Conservation (phyloP, 30 jellyfish, hydroid and myxozoan species). For the Rhopilema esculentum region DNA sequence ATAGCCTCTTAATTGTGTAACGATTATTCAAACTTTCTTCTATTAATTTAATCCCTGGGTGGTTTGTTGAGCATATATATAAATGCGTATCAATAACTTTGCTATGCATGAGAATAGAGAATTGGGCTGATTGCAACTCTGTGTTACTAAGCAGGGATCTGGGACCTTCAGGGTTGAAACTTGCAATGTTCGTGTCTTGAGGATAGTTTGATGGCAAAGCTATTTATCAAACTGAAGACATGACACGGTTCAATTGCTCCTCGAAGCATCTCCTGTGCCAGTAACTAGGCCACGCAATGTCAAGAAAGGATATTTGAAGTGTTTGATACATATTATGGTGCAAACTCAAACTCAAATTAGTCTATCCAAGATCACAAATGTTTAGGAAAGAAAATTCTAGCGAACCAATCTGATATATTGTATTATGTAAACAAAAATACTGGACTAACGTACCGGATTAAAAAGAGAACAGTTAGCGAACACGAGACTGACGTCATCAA, state of each 20-base stretch:
- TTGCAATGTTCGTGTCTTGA: neutral
- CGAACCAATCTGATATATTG: neutral
- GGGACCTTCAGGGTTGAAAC: no score
- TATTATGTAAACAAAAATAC: no score
- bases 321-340: no score
- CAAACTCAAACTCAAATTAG: no score
- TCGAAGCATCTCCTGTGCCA: neutral
- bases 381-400: neutral
- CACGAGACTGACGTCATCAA: conserved; percentile 77
- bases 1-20: no score
- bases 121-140: no score
- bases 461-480: conserved; percentile 80
- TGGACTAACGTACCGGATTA: conserved; percentile 78
- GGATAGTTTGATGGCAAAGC: neutral
- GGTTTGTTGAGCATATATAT: no score
- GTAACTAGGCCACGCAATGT: neutral
- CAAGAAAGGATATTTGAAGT: neutral
- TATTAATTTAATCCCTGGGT: no score
- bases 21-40: no score
- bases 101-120: neutral
- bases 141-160: no score
- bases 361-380: neutral
- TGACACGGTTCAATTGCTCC: neutral
- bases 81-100: no score
- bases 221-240: neutral